These are phyloP conservation scores for Lasioglossum vierecki DNA, from an alignment of 2,888 invertebrate species.

Conservation along the genomic window DNA sequence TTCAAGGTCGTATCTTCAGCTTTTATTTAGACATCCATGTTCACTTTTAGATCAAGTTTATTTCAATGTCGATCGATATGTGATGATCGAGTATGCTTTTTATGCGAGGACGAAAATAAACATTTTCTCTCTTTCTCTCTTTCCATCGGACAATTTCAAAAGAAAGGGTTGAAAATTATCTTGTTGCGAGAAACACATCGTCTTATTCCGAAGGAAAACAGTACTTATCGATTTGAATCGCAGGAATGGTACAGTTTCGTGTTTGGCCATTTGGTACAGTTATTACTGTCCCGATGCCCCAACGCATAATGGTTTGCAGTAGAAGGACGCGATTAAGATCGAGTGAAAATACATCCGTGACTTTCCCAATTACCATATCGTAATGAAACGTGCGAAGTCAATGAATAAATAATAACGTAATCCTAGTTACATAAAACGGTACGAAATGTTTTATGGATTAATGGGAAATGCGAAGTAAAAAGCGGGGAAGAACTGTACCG, in stretches of 20 bases:
- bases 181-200: too few relatives aligned
- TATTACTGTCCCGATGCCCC: neutral
- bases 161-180: too few relatives aligned
- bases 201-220: too few relatives aligned
- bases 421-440: neutral
- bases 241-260: neutral
- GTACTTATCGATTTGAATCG: neutral
- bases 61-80: too few relatives aligned
- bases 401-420: neutral
- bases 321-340: neutral
- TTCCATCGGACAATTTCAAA: too few relatives aligned
- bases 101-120: too few relatives aligned
- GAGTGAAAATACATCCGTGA: neutral
- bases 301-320: neutral
- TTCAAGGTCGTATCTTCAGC: too few relatives aligned
- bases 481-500: neutral
- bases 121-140: too few relatives aligned
- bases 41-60: too few relatives aligned
- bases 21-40: too few relatives aligned
- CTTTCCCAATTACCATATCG: neutral
- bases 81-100: too few relatives aligned
- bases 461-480: neutral
- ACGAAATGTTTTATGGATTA: neutral
- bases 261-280: neutral
- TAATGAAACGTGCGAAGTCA: neutral